Percentiles rank a stretch among this genome's conserved stretches.
Evolutionary conservation across 2,797 vertebrate species (phyloP).

Genomic region (Arnoldichthys spilopterus): DNA sequence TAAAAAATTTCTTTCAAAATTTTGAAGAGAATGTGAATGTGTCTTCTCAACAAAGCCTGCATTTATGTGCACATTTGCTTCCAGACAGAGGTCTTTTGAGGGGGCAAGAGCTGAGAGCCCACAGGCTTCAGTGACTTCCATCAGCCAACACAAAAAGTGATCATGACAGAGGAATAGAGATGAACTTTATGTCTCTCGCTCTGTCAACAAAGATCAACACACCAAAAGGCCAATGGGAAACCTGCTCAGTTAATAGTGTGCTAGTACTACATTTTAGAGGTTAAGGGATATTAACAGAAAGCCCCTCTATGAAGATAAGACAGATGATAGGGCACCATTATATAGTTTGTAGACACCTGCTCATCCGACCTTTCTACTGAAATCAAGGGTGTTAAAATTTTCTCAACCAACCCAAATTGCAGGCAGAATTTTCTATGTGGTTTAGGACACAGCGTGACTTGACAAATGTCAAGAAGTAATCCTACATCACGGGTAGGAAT

Average conservation of each 20-base stretch:
- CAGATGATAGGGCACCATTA: neutral
- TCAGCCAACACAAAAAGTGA: conserved; percentile 4
- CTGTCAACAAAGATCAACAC: conserved; percentile 24
- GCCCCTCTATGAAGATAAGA: neutral
- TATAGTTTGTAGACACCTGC: neutral
- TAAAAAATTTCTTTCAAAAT: no score
- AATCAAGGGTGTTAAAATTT: no score
- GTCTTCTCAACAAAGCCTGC: conserved; percentile 36
- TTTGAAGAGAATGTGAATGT: no score
- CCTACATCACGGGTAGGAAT: no score
- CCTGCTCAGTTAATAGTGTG: neutral
- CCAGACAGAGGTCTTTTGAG: neutral
- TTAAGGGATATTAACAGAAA: neutral
- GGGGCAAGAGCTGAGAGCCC: neutral
- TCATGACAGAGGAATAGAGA: neutral
- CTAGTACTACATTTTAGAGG: neutral
- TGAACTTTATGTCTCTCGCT: neutral
- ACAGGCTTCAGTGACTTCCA: neutral
- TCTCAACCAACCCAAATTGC: no score
- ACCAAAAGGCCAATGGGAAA: no score
- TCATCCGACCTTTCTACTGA: no score
- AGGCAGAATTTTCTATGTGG: no score
- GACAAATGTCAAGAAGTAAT: no score
- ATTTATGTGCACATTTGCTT: conserved; percentile 44
- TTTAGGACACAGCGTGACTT: no score